Base-by-base conservation (phyloP, 2,888 invertebrate genomes). In the Notodonta ziczac region DNA sequence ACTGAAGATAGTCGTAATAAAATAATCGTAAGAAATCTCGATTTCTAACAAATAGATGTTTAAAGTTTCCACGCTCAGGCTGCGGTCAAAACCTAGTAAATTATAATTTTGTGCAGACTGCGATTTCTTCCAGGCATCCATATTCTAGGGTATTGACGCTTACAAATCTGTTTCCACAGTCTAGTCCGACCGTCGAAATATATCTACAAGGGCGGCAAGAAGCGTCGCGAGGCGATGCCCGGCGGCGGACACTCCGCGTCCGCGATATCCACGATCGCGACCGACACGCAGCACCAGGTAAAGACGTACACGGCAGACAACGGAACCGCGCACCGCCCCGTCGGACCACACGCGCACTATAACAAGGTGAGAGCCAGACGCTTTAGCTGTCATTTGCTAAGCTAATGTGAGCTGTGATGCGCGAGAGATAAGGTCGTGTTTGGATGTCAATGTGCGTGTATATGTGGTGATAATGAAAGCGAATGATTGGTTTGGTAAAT, bases 281-380 rank as follows among this genome's bases (percentile, higher is more conserved):
- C 94, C 73, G 94, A 95, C 90, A 95, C 96, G 90, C 97, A 96
- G 93, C 97, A 97, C 94, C 98, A 98, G 96, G 98, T 98, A 94
- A 98, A 98, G 95, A 98, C 98, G 91, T 98, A 98, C 95, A 97
- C 97, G 96, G 98, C 96, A 91, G 96, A 96, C 94, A 98, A 98
- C 94, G 98, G 98, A 90, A 96, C 96, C 95, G 96, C 96, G 86
- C 96, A 96, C 88, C 95, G 96, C 81, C 95, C 95, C 94, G 90
- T 82, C 94, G 97, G 97, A 88, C 95, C 97, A 89, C 96, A 96
- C 87, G 96, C 97, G 93, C 97, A 97, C 93, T 98, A 98, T 94
- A 97, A 97, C 95, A 98, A 98, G 97, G 97, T 98, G 96, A 96
- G 96, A 86, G 93, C 93, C 93, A 92, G 93, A 93, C 93, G 85